Base-by-base conservation (phyloP, 1,140 invertebrate genomes). In the Sweltsa coloradensis region DNA sequence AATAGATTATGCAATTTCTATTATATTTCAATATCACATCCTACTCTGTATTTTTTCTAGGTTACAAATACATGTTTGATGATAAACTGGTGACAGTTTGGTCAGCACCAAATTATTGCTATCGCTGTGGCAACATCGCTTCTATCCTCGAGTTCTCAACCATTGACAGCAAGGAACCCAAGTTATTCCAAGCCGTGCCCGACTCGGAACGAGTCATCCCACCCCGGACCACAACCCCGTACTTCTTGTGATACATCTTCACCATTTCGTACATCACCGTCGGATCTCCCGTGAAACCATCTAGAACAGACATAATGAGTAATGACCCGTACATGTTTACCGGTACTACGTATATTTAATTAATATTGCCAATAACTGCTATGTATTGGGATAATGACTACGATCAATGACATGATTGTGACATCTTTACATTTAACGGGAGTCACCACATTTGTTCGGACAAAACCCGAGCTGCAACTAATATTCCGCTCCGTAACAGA, bases 61-160 rank as follows among this genome's bases (percentile, higher is more conserved):
- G 89, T 53, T 91, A 79, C 64, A 96, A 93, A 69, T 97, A 93
- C 62, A 92, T 95, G 83, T 97, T 97, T 67, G 81, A 95, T 61
- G 79, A 92, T 52, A 85, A 89, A 67, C 68, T 97, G 53, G 89
- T 96, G 4, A 97, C 93, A 2, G 88, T 97, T 3, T 97, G 93
- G 93, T 96, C 91, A 23, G 94, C 91, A 11, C 92, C 91, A 1
- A 96, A 96, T 68, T 95, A 96, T 64, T 96, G 91, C 68, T 96
- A 96, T 66, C 77, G 91, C 34, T 95, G 91, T 63, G 91, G 90
- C 23, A 96, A 96, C 60, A 78, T 93, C 39, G 91, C 92, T 24
- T 89, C 90, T 50, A 93, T 96, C 57, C 67, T 96, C 51, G 78
- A 83, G 62, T 91, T 94, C 58, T 74, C 76, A 27, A 78, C 80